Conservation (phyloP, 2,113 vertebrate genomes). For the Chamaetylas fuelleborni region DNA sequence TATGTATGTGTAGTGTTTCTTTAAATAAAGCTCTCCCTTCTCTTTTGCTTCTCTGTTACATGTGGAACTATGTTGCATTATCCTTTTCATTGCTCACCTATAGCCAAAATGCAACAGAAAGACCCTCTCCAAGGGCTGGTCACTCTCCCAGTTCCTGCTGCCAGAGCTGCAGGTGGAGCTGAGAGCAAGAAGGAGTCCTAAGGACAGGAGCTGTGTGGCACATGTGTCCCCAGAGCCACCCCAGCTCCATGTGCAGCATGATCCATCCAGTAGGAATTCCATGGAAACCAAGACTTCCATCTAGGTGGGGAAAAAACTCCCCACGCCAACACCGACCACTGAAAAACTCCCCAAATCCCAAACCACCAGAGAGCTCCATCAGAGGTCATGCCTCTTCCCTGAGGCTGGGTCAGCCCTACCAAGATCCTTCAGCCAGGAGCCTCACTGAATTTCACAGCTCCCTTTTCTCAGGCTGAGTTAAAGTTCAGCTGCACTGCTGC, state of each 20-base stretch:
- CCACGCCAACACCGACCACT: rapidly evolving
- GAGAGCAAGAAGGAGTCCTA: background rate
- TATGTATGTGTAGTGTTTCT: no score
- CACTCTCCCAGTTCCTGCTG: background rate
- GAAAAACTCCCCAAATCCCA: background rate
- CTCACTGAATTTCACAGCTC: background rate
- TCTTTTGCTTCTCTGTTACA: no score
- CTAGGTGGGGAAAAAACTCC: rapidly evolving
- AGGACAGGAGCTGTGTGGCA: background rate
- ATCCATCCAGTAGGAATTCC: background rate
- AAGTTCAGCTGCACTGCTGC: background rate
- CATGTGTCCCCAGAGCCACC: rapidly evolving
- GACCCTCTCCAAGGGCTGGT: background rate
- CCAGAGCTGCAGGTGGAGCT: background rate
- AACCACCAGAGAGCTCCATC: background rate
- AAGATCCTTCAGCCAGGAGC: background rate
- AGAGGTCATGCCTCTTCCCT: background rate
- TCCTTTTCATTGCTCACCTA: no score
- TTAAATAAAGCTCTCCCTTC: no score
- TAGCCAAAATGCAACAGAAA: background rate
- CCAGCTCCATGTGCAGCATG: rapidly evolving
- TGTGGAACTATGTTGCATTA: no score
- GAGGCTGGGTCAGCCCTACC: background rate
- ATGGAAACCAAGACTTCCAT: background rate
- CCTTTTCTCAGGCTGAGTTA: background rate